Base-by-base conservation (phyloP, 2,888 invertebrate species). In the Galerucella pusilla region DNA sequence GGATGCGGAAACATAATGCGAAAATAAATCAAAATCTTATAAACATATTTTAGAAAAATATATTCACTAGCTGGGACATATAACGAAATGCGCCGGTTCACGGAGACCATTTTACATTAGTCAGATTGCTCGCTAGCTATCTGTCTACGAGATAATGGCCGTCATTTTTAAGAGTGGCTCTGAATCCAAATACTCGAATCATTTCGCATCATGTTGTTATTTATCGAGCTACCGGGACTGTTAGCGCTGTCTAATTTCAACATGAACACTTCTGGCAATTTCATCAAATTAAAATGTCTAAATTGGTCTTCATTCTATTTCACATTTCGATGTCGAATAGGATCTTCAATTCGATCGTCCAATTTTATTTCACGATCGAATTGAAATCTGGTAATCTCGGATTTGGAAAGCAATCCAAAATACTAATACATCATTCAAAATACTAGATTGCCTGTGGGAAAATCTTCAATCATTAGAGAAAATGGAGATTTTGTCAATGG, bases 71-170 rank as follows among this genome's bases (percentile, higher is more conserved):
- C 77, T 77, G 77, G 78, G 80, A 76, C 80, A 60, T 49, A 60
- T 35, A 64, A 16, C 65, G 71, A 45, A 65, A 71, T 71, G 71
- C 69, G 35, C 61, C 35, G 66, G 49, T 60, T 35, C n/a, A 49
- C 25, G 14, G 71, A 80, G 77, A 81, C 79, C 60, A 80, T 82
- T 85, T 82, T 85, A 80, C 87, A 87, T 87, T 87, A 86, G 87
- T 86, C 86, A 86, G 86, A 87, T 87, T 87, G 86, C 86, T 85
- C 84, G 84, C 77, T 70, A 70, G 84, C 83, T 83, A 85, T 84
- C 84, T 85, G 85, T 87, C 87, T 85, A 78, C 80, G 79, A 81
- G 84, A 86, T 87, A 87, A 87, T 87, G 84, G 87, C 83, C 82
- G 84, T 86, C 86, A 87, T 87, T 87, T 87, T 87, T 87, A 87